phyloP scores from a whole-genome alignment of 2,113 vertebrate species.

The Cepphus grylle region DNA sequence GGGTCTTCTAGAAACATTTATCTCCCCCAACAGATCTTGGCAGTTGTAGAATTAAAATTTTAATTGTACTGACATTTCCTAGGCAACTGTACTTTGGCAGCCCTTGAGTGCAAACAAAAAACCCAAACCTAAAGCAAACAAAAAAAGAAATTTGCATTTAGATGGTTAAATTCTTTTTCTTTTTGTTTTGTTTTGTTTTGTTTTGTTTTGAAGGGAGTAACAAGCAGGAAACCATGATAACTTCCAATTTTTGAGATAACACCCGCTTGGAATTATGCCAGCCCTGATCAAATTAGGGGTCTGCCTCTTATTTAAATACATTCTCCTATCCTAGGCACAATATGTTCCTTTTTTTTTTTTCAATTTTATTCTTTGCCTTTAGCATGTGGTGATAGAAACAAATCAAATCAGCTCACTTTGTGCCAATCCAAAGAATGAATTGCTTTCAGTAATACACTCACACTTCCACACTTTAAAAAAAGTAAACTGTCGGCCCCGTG shows the following conservation, averaged over 20 bases:
- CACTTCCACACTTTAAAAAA: neutral
- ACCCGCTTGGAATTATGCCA: neutral
- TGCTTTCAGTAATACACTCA: slow-evolving; percentile 11
- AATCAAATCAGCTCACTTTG: slow-evolving; percentile 23
- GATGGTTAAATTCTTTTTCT: neutral
- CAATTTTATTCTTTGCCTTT: neutral
- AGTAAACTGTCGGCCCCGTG: neutral
- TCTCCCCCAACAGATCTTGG: neutral
- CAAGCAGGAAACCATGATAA: neutral
- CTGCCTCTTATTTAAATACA: slow-evolving; percentile 10
- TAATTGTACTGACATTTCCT: neutral
- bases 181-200: neutral
- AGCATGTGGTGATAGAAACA: slow-evolving; percentile 22
- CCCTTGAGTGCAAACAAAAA: neutral
- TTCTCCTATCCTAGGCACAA: neutral
- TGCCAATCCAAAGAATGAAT: neutral
- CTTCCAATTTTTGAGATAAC: neutral
- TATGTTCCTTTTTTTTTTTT: neutral
- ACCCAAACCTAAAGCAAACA: neutral
- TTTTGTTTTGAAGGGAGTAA: neutral
- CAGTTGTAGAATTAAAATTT: neutral
- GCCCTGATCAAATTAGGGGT: neutral
- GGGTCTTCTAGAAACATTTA: neutral
- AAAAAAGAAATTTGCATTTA: neutral
- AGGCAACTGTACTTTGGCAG: neutral